Conservation (phyloP, 2,888 invertebrate genomes). For the Phyllotreta striolata region DNA sequence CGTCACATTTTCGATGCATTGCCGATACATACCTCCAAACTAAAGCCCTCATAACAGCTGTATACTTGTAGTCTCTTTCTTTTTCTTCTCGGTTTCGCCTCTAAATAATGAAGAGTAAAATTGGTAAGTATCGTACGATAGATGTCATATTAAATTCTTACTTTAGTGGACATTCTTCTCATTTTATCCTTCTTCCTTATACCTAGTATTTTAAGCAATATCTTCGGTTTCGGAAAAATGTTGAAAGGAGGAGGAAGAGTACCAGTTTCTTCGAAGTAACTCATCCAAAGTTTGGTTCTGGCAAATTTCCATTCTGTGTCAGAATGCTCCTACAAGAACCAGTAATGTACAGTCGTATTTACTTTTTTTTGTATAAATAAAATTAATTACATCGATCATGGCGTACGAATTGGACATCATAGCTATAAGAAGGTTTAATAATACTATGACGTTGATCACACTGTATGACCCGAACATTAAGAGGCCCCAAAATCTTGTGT, state of each 20-base stretch:
- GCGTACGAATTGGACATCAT: constrained; percentile 99
- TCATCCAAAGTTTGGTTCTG: constrained; percentile 92
- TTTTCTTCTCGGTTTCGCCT: constrained; percentile 69
- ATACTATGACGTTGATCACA: constrained; percentile 92
- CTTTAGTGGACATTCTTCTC: constrained; percentile 66
- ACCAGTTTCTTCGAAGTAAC: constrained; percentile 91
- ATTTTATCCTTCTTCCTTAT: constrained; percentile 69
- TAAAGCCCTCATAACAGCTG: constrained; percentile 86
- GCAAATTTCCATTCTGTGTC: constrained; percentile 98
- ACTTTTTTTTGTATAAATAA: background rate
- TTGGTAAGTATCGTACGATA: constrained; percentile 8
- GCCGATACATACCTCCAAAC: constrained; percentile 93
- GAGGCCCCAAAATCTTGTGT: constrained; percentile 93
- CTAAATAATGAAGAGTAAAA: constrained; percentile 47
- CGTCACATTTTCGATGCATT: constrained; percentile 84
- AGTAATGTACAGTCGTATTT: background rate
- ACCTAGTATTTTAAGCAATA: constrained; percentile 73
- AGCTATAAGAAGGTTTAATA: constrained; percentile 92
- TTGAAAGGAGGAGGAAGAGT: constrained; percentile 95
- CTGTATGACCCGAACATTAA: constrained; percentile 97
- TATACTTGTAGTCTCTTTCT: constrained; percentile 75
- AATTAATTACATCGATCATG: constrained; percentile 80
- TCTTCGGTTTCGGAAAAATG: constrained; percentile 87
- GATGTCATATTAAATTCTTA: constrained; percentile 46
- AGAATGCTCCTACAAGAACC: constrained; percentile 77